Percentiles rank a stretch among this genome's conserved stretches.
Conservation (phyloP, 2,113 vertebrate species). For the Taxidea taxus region DNA sequence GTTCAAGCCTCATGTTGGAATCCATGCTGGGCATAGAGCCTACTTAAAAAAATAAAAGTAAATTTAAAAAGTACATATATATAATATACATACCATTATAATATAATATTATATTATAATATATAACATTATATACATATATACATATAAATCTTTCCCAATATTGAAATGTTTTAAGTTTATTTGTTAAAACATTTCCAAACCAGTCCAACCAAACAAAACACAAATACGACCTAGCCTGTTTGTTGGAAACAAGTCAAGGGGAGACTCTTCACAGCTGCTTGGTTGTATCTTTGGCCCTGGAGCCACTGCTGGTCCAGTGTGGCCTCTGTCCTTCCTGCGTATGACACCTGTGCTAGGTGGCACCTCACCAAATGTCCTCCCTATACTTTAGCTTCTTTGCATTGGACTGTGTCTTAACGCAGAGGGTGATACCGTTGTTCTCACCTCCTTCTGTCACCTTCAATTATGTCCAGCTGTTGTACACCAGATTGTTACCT, state of each 20-base stretch:
- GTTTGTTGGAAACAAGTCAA: background rate
- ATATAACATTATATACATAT: no score
- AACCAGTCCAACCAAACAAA: background rate
- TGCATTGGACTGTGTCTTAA: background rate
- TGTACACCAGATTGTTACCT: background rate
- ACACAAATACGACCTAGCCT: background rate
- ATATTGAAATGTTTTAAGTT: background rate
- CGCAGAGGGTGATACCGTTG: background rate
- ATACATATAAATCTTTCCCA: background rate
- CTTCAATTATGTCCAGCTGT: background rate
- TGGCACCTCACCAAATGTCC: background rate
- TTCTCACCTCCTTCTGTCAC: background rate
- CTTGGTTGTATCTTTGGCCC: background rate
- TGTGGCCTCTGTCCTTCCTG: background rate
- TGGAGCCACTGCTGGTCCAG: background rate
- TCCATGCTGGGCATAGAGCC: background rate
- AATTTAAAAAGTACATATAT: no score
- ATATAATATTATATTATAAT: no score
- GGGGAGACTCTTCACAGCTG: background rate
- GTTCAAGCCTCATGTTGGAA: background rate
- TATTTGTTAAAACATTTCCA: background rate
- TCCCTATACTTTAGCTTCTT: background rate
- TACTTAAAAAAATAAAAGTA: background rate
- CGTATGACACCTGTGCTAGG: background rate
- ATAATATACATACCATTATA: no score